Evolutionary conservation across 2,888 invertebrate species (phyloP), one percentile per base, ranked within the genome.

Genomic region (Epinotia nisella): DNA sequence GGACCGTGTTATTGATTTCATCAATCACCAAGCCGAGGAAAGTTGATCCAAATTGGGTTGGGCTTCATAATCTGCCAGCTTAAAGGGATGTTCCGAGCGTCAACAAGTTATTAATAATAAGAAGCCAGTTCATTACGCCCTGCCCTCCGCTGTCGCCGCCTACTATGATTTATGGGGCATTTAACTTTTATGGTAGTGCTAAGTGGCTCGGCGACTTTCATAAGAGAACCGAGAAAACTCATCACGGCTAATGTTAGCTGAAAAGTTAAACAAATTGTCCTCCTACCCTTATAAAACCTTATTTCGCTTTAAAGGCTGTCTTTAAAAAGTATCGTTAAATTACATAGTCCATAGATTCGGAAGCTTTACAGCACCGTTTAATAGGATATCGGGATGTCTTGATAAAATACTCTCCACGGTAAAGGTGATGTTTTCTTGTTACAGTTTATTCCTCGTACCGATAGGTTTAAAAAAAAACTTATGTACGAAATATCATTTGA

Each of bases 171-270:
- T 91, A 92, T 90, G 86, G 82, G 79, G 83, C 89, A 90, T 91
- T 92, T 90, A 90, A 91, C 89, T 92, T 92, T 92, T 91, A 91
- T 90, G 90, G 87, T 87, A 82, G 86, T 85, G 89, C 89, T 91
- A 92, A 91, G 91, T 90, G 90, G 89, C 83, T 81, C 81, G 81
- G 80, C 79, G 87, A 86, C 85, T 89, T 88, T 87, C 85, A 85
- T 85, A 83, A 86, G 85, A 81, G 83, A 82, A 82, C 85, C 78
- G 81, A 80, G 85, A 80, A 88, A 90, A 87, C 89, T 90, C 88
- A 86, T 88, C 87, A 84, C 80, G 81, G 85, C 82, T 89, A 88
- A 90, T 90, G 87, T 88, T 85, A 87, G 86, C 86, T 87, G 87
- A 87, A 90, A 90, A 90, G 86, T 90, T 89, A 87, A 87, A 90